Percentiles rank a stretch among this genome's conserved stretches.
Evolutionary conservation across 2,888 invertebrate species (phyloP).

Genomic region (Steromphala cineraria): DNA sequence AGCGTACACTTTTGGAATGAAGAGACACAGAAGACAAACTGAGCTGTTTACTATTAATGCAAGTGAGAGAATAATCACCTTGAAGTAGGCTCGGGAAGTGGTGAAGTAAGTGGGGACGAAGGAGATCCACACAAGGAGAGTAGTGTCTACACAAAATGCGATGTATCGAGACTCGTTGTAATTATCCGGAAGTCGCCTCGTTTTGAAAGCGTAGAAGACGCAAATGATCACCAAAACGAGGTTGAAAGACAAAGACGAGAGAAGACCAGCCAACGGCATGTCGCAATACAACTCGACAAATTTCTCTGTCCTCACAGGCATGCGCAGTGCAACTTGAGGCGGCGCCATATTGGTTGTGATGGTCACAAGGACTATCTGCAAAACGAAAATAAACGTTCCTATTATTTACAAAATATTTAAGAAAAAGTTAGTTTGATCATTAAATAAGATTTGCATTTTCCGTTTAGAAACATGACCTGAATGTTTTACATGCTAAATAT

Average conservation of each 20-base stretch:
- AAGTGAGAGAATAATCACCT: constrained; percentile 51
- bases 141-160: constrained; percentile 62
- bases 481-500: too few species aligned
- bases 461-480: too few species aligned
- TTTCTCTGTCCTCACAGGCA: constrained; percentile 52
- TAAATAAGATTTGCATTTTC: too few species aligned
- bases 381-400: not conserved
- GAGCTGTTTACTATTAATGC: constrained; percentile 56
- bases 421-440: too few species aligned
- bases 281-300: constrained; percentile 57
- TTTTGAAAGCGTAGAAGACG: constrained; percentile 65
- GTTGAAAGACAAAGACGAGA: constrained; percentile 57
- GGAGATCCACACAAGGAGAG: constrained; percentile 55
- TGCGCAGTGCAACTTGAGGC: constrained; percentile 43
- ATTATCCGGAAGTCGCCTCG: constrained; percentile 67
- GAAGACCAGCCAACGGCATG: constrained; percentile 50
- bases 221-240: constrained; percentile 56
- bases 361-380: constrained; percentile 48
- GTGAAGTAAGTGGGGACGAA: constrained; percentile 60
- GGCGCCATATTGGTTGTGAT: constrained; percentile 45
- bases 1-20: constrained; percentile 59
- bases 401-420: too few species aligned
- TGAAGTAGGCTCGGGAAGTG: constrained; percentile 37
- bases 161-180: constrained; percentile 69
- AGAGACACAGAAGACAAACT: constrained; percentile 58